A percentile compares a stretch with the other conserved stretches of the same genome.
phyloP scores from a whole-genome alignment of 2,888 invertebrate genomes.

The Metopia argyrocephala region DNA sequence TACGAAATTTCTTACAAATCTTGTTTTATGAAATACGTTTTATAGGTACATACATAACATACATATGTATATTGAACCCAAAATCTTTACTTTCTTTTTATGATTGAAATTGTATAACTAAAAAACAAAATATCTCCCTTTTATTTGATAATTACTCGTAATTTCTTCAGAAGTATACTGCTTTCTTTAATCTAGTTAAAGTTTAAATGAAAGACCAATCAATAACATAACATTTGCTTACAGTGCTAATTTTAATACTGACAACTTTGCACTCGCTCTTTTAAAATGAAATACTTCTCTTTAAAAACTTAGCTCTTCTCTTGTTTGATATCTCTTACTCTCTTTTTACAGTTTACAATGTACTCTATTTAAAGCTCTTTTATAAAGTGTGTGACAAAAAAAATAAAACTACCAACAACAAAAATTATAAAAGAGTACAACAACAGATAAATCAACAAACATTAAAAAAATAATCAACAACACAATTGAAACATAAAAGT shows the following conservation, averaged over 20 bases:
- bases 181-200: no score
- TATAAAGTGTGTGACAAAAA: not conserved
- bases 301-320: not conserved
- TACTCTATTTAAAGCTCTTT: not conserved
- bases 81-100: no score
- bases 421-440: not conserved
- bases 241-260: not conserved
- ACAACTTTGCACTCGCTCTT: not conserved
- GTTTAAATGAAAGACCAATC: not conserved
- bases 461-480: slow-evolving; percentile 11
- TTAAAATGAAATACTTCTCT: not conserved
- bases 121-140: no score
- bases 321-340: not conserved
- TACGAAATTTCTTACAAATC: no score
- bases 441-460: not conserved
- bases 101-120: no score
- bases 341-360: not conserved
- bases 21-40: no score
- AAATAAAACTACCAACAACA: slow-evolving; percentile 2
- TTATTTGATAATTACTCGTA: no score
- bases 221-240: not conserved
- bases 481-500: not conserved
- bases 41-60: no score
- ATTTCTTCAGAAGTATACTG: not conserved
- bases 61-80: no score